Percentiles rank a stretch among this genome's conserved stretches.
phyloP scores from a whole-genome alignment of 92 coral and sea anemone species.

The Epizoanthus illoricatus region DNA sequence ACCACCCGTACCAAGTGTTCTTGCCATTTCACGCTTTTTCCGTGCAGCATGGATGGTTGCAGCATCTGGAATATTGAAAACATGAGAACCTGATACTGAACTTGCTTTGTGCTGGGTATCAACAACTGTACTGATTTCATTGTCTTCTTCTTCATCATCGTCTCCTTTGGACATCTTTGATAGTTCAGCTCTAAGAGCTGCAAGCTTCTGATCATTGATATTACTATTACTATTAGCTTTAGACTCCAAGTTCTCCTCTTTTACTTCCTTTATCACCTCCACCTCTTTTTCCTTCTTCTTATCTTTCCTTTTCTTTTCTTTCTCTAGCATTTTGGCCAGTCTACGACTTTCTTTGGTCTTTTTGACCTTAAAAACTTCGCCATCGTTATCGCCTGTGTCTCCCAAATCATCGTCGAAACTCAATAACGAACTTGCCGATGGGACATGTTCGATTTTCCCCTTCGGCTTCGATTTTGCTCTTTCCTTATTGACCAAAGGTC shows the following conservation, averaged over 20 bases:
- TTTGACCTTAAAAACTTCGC: constrained; percentile 85
- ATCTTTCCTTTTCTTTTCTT: constrained; percentile 72
- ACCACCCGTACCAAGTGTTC: constrained; percentile 68
- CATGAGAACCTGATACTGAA: constrained; percentile 38
- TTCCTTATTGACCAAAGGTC: constrained; percentile 20
- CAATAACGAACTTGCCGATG: constrained; percentile 78
- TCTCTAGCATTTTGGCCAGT: constrained; percentile 74
- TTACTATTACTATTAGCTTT: constrained; percentile 6
- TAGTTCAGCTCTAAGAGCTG: constrained; percentile 89
- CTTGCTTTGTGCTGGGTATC: constrained; percentile 29
- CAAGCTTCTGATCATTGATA: constrained; percentile 63
- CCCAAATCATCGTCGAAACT: constrained; percentile 69
- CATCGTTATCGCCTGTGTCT: constrained; percentile 57
- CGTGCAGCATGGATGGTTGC: constrained; percentile 97
- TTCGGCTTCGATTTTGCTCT: constrained; percentile 49
- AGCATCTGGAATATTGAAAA: constrained; percentile 94
- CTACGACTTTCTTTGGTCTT: constrained; percentile 97
- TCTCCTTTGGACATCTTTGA: constrained; percentile 75
- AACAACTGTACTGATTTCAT: constrained; percentile 16
- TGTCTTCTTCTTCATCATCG: constrained; percentile 68
- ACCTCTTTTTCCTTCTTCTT: constrained; percentile 27
- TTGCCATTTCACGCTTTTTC: constrained; percentile 93
- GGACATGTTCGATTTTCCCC: constrained; percentile 52
- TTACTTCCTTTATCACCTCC: constrained; percentile 29
- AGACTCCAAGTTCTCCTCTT: constrained; percentile 8